Evolutionary conservation across 2,797 vertebrate species (phyloP), one percentile per base, ranked within the genome.

Genomic region (Phataginus tricuspis): DNA sequence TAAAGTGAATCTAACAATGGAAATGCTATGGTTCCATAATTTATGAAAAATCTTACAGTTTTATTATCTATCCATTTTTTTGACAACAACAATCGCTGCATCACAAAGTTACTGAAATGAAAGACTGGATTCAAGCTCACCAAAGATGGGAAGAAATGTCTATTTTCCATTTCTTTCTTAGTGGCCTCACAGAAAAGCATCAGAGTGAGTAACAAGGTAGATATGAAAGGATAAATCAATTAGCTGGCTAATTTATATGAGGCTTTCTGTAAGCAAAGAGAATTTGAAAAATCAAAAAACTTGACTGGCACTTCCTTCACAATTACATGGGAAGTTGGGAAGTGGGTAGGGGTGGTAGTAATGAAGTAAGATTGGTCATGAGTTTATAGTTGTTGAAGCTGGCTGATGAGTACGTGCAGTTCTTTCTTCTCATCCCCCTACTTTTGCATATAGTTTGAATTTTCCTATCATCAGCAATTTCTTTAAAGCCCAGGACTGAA

Each of bases 41-140:
- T 97, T 92, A 69, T 95, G 57, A 18, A 95, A 90, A 95, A 95
- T 84, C 5, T 68, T 96, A 93, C 9, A 29, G 74, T 53, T 96
- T 95, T 96, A 87, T 83, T 92, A 69, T 92, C 88, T 82, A 37
- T 78, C 29, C 37, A 27, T 91, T 95, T 95, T 91, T 93, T 87
- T 83, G 27, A 31, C 27, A 74, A 66, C 3, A 63, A 25, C 27
- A 89, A 80, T 86, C 19, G 37, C 68, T 55, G 18, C 39, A 97
- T 25, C 15, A 42, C 12, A 34, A 51, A 86, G 37, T n/a, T 69
- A 42, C 39, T 53, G 61, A 91, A 16, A 61, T 25, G 25, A 93
- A 93, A 95, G 75, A 82, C 55, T 88, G 57, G 11, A 45, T 89
- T 96, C 6, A 45, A 89, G 49, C 29, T 66, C 39, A 93, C 29